Evolutionary conservation across 2,888 invertebrate species (phyloP).

Genomic region (Auanema sp.): DNA sequence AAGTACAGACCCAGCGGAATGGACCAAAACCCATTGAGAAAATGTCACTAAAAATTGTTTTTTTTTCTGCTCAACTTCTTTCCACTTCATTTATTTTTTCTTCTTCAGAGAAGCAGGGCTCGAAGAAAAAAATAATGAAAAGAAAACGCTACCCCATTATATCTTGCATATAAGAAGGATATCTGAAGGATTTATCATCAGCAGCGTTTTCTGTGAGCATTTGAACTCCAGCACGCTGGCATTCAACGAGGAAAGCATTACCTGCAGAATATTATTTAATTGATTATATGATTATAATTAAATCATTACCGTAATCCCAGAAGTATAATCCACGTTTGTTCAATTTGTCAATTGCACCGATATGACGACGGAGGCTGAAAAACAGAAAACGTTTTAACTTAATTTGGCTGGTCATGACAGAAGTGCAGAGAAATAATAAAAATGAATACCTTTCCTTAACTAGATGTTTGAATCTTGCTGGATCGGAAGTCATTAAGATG

Average conservation of each 20-base stretch:
- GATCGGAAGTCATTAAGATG: constrained; percentile 68
- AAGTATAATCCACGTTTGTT: constrained; percentile 69
- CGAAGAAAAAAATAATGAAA: not conserved
- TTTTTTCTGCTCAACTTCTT: not conserved
- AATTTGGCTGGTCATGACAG: not conserved
- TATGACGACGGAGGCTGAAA: constrained; percentile 69
- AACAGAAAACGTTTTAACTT: not conserved
- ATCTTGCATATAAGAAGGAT: constrained; percentile 73
- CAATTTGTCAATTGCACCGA: constrained; percentile 70
- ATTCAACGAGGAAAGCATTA: constrained; percentile 73
- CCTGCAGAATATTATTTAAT: constrained; percentile 10
- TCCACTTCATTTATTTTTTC: not conserved
- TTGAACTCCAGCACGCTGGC: constrained; percentile 70
- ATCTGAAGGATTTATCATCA: constrained; percentile 69
- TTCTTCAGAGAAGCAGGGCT: not conserved
- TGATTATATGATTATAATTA: not conserved
- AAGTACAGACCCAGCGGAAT: constrained; percentile 73
- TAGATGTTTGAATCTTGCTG: constrained; percentile 67
- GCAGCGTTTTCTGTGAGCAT: constrained; percentile 63
- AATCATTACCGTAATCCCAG: constrained; percentile 71
- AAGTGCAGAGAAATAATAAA: not conserved
- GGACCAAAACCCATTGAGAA: constrained; percentile 74
- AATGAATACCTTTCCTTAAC: constrained; percentile 70
- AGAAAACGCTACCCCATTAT: constrained; percentile 70
- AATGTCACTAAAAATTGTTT: constrained; percentile 67